Base-by-base conservation (phyloP, 2,888 invertebrate genomes). In the Gisinianus flammeolus region DNA sequence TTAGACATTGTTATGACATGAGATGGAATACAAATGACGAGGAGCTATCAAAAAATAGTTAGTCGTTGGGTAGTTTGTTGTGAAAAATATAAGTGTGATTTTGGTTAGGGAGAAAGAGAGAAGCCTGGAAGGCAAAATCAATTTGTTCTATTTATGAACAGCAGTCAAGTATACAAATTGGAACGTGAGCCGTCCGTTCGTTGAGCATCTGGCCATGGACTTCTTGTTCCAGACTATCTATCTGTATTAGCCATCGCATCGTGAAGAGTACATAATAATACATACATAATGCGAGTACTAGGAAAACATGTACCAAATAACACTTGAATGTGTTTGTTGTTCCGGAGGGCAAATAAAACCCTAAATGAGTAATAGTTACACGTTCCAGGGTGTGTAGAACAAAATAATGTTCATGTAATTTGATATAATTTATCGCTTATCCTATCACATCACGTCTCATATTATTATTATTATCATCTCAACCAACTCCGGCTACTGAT, bases 101-200 rank as follows among this genome's bases (percentile, higher is more conserved):
- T 30, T 19, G 66, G 66, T 30, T 28, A 19, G 31, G n/a, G 24
- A 33, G 71, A 71, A 31, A 54, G 54, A 54, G 54, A n/a, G 8
- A 67, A 24, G 26, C 54, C n/a, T n/a, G 26, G 71, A 30, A 54
- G 56, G 67, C 19, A 33, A 74, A 74, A 74, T 74, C 74, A 74
- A 74, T 74, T 74, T 74, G 74, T 74, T 74, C 74, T 74, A 74
- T 74, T 74, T 74, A 74, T 74, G 74, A 74, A 74, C 62, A 64
- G 66, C 54, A 66, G 74, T 74, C 66, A 52, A 66, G 64, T 74
- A 74, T 74, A 64, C 58, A 19, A 44, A 72, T 72, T 26, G 22
- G 62, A 54, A 10, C 28, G 52, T 54, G 54, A 72, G 58, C 30
- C 26, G 56, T 62, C 12, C 22, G 24, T 26, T 28, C 72, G 31